Conservation (phyloP, 1,140 invertebrate genomes). For the Thaumatotibia leucotreta region DNA sequence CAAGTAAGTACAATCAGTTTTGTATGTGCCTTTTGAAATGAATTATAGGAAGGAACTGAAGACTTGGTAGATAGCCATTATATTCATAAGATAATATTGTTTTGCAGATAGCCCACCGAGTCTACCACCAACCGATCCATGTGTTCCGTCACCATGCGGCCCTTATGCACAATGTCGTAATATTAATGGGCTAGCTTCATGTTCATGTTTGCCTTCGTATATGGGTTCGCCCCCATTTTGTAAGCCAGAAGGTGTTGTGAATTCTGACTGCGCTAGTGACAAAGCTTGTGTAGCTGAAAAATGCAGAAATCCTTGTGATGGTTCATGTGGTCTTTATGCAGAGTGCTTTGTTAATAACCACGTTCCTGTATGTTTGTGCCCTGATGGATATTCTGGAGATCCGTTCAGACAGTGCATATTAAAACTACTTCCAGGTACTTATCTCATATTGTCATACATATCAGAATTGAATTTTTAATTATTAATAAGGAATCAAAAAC, state of each 20-base stretch:
- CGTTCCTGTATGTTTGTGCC: constrained; percentile 85
- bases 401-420: constrained; percentile 80
- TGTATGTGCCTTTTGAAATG: too few relatives aligned
- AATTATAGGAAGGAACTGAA: too few relatives aligned
- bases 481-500: too few relatives aligned
- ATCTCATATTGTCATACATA: too few relatives aligned
- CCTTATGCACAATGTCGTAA: constrained; percentile 84
- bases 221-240: constrained; percentile 83
- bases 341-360: constrained; percentile 88
- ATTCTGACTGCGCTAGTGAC: constrained; percentile 86
- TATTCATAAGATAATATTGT: constrained; percentile 14
- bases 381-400: constrained; percentile 83
- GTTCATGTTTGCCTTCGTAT: constrained; percentile 80
- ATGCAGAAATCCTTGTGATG: constrained; percentile 87
- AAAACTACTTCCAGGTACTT: constrained; percentile 41
- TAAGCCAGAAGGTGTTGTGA: constrained; percentile 69
- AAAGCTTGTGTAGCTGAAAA: constrained; percentile 87
- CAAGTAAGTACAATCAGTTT: constrained; percentile 80
- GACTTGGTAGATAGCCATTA: too few relatives aligned
- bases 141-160: constrained; percentile 88
- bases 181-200: constrained; percentile 79
- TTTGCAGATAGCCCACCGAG: constrained; percentile 47
- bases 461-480: too few relatives aligned
- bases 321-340: constrained; percentile 87
- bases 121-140: constrained; percentile 78